phyloP scores from a whole-genome alignment of 2,888 invertebrate species.

The Thymelicus sylvestris region DNA sequence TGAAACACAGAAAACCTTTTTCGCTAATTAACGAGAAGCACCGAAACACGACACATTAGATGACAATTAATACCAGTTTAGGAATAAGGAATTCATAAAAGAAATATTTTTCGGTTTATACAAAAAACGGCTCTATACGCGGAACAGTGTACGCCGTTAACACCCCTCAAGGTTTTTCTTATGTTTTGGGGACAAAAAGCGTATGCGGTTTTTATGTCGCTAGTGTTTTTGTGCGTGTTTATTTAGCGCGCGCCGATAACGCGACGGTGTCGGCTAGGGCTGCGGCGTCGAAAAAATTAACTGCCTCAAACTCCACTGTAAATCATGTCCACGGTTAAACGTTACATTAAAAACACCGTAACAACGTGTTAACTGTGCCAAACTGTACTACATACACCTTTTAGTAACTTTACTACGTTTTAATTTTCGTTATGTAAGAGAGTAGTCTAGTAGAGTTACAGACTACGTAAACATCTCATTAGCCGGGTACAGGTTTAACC shows the following conservation, averaged over 20 bases:
- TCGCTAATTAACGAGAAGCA: constrained; percentile 18
- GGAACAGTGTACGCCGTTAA: constrained; percentile 53
- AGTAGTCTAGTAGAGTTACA: background rate
- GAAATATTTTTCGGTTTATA: constrained; percentile 18
- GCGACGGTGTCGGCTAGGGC: constrained; percentile 48
- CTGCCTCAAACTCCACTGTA: background rate
- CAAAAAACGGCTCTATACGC: constrained; percentile 25
- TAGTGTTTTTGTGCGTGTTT: constrained; percentile 71
- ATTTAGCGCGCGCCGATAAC: constrained; percentile 73
- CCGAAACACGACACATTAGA: constrained; percentile 7
- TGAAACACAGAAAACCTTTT: background rate
- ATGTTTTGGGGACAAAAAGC: constrained; percentile 67
- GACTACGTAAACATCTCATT: constrained; percentile 18
- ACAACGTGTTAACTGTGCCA: too few species aligned
- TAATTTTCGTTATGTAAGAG: background rate
- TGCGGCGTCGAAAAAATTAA: constrained; percentile 17
- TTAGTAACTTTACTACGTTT: background rate
- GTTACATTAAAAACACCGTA: background rate
- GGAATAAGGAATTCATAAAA: constrained; percentile 2
- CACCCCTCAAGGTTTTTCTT: constrained; percentile 65
- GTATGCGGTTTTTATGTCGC: constrained; percentile 67
- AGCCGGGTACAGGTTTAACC: constrained; percentile 26
- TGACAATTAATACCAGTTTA: constrained; percentile 15
- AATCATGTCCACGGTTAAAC: background rate
- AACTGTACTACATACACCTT: too few species aligned